These are phyloP conservation scores for Alsophila aescularia DNA, from an alignment of 2,888 invertebrate species.

Conservation along the genomic window DNA sequence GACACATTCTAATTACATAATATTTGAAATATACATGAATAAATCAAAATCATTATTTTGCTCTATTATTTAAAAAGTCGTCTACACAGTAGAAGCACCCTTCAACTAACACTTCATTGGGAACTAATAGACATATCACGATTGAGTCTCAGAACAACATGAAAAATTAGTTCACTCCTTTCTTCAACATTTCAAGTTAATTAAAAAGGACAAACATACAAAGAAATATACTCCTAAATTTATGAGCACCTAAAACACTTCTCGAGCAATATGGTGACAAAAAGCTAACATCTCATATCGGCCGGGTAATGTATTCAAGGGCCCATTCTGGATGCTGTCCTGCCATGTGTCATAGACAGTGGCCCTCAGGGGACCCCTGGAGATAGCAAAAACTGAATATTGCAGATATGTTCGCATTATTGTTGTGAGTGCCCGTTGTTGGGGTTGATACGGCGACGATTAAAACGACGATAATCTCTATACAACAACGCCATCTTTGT, in stretches of 20 bases:
- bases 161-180: too few relatives aligned
- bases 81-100: too few relatives aligned
- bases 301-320: conserved; percentile 78
- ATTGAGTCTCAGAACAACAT: too few relatives aligned
- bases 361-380: conserved; percentile 64
- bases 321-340: conserved; percentile 69
- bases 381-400: conserved; percentile 79
- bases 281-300: conserved; percentile 71
- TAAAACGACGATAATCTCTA: neutral
- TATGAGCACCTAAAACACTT: conserved; percentile 44
- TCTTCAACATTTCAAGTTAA: neutral
- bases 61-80: too few relatives aligned
- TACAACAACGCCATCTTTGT: too few relatives aligned
- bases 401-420: conserved; percentile 81
- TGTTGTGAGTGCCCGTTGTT: conserved; percentile 52
- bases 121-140: too few relatives aligned
- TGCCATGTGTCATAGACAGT: conserved; percentile 79
- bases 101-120: too few relatives aligned
- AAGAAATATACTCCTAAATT: conserved; percentile 25
- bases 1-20: too few relatives aligned
- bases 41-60: too few relatives aligned
- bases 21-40: too few relatives aligned
- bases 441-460: conserved; percentile 5
- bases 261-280: conserved; percentile 70
- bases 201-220: neutral